Percentiles rank a stretch among this genome's conserved stretches.
phyloP scores from a whole-genome alignment of 2,797 vertebrate genomes.

The Selene dorsalis region DNA sequence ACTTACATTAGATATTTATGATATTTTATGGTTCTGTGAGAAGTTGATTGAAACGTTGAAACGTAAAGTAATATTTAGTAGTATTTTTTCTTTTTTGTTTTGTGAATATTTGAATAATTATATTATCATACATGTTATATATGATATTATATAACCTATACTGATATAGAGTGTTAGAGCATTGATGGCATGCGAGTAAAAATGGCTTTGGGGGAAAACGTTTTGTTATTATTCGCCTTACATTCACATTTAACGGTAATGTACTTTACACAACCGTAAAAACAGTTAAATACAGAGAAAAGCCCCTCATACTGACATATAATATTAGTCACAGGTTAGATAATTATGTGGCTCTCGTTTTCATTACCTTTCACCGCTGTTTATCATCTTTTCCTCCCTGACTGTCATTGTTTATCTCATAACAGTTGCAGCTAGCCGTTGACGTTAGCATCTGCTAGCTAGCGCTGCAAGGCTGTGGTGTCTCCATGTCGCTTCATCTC shows the following conservation, averaged over 20 bases:
- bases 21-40: neutral
- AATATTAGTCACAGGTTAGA: neutral
- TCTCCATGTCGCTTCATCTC: constrained; percentile 41
- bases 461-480: constrained; percentile 15
- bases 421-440: constrained; percentile 43
- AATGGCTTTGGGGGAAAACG: neutral
- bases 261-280: neutral
- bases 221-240: neutral
- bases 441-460: constrained; percentile 66
- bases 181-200: neutral
- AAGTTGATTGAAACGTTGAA: too few relatives aligned
- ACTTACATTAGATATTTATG: neutral
- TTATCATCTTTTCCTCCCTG: constrained; percentile 26
- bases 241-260: neutral
- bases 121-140: neutral
- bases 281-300: neutral
- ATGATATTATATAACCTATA: neutral
- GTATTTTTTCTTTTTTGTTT: neutral
- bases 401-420: neutral
- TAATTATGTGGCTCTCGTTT: too few relatives aligned
- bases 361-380: constrained; percentile 40
- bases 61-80: too few relatives aligned
- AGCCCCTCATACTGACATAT: neutral
- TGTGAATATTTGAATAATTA: neutral
- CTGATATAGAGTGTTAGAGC: neutral